Percentiles rank a stretch among this genome's conserved stretches.
Conservation (phyloP, 1,140 invertebrate species). For the Chionoecetes opilio region DNA sequence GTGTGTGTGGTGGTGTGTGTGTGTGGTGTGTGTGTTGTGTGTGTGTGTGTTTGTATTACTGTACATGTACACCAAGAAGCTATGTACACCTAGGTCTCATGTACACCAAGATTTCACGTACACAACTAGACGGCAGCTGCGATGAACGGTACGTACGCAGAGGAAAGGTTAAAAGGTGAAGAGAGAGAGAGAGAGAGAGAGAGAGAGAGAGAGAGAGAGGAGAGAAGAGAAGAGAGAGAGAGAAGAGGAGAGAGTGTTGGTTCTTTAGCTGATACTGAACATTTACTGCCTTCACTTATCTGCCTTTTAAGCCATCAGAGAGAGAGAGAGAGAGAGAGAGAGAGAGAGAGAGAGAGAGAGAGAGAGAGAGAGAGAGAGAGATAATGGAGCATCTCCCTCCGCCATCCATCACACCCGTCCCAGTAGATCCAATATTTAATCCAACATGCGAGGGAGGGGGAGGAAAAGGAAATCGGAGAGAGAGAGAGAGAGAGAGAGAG, state of each 20-base stretch:
- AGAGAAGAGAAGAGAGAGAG: constrained; percentile 41
- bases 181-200: constrained; percentile 50
- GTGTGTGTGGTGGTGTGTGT: no score
- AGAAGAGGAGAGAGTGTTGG: constrained; percentile 12
- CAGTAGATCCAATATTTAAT: neutral
- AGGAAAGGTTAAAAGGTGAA: constrained; percentile 3
- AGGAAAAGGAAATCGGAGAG: neutral
- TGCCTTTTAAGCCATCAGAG: no score
- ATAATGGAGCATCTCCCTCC: neutral
- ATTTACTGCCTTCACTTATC: no score
- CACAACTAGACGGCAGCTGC: no score
- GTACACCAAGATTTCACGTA: no score
- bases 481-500: neutral
- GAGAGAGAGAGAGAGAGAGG: constrained; percentile 51
- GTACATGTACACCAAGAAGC: no score
- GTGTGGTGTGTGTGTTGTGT: no score
- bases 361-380: constrained; percentile 55
- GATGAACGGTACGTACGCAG: no score
- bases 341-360: constrained; percentile 60
- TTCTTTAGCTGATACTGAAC: no score
- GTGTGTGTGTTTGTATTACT: no score
- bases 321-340: constrained; percentile 46
- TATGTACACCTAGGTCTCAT: no score
- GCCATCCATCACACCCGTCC: neutral
- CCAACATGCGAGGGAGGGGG: neutral